Conservation (phyloP, 2,113 vertebrate species). For the Callionymus lyra region DNA sequence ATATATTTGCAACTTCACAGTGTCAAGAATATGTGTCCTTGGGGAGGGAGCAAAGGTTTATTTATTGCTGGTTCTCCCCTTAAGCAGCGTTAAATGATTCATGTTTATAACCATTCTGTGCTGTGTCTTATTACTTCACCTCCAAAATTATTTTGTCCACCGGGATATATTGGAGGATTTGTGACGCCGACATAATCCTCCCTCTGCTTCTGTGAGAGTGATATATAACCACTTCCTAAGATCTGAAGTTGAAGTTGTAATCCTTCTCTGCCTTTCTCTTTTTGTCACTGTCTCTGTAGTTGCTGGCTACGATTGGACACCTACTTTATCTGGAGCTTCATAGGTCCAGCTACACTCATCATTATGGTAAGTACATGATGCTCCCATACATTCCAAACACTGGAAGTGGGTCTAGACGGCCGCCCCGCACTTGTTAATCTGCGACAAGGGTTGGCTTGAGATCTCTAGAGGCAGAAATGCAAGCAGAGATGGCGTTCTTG, state of each 20-base stretch:
- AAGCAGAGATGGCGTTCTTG: slow-evolving; percentile 4
- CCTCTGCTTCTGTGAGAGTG: slow-evolving; percentile 2
- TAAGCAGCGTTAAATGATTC: slow-evolving; percentile 71
- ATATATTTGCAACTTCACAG: slow-evolving; percentile 73
- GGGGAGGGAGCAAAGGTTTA: slow-evolving; percentile 38
- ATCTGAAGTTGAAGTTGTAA: slow-evolving; percentile 37
- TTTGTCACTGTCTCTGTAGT: slow-evolving; percentile 64
- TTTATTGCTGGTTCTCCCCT: slow-evolving; percentile 65
- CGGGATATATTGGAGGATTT: slow-evolving; percentile 16
- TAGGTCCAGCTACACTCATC: slow-evolving; percentile 97
- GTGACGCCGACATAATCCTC: slow-evolving; percentile 9
- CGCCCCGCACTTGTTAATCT: slow-evolving; percentile 19
- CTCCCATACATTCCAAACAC: slow-evolving; percentile 7
- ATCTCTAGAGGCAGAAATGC: slow-evolving; percentile 1
- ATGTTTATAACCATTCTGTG: slow-evolving; percentile 16
- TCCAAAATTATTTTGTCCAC: slow-evolving; percentile 52
- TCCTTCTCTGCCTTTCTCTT: slow-evolving; percentile 24
- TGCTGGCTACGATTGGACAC: slow-evolving; percentile 98
- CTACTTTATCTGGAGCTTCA: slow-evolving; percentile 99
- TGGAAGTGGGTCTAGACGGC: not conserved
- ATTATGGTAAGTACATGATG: slow-evolving; percentile 83
- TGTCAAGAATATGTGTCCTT: slow-evolving; percentile 49
- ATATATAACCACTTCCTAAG: slow-evolving; percentile 62
- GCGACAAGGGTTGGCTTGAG: slow-evolving; percentile 13
- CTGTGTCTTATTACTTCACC: slow-evolving; percentile 19